Evolutionary conservation across 2,797 vertebrate species (phyloP), one percentile per base, ranked within the genome.

Genomic region (Rhinophrynus dorsalis): DNA sequence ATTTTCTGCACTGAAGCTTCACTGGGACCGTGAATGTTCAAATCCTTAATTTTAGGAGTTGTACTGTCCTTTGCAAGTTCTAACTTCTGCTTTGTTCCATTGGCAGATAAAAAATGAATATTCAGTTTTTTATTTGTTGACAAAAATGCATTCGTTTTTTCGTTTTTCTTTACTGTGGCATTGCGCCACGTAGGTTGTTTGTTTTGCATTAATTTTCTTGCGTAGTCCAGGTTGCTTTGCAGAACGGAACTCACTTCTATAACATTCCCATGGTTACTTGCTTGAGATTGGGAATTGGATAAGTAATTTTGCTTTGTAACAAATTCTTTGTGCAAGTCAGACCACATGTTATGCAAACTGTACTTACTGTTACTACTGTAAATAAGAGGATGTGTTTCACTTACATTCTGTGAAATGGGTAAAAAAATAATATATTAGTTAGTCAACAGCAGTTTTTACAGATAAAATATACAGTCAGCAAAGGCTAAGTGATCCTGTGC

Each of bases 201-300:
- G 59, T 52, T 30, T 17, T 23, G 17, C 50, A 50, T 24, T 62
- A 78, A 26, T 67, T 68, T 59, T 65, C 68, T 67, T 18, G 69
- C 1, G 5, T 67, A 44, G 23, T 69, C 42, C 47, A 10, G 44
- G 38, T 83, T 82, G 76, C 57, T 79, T 75, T 77, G 74, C 48
- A 77, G 74, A 67, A 74, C 52, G 38, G 70, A 15, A 47, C 62
- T 42, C 8, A 0, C 12, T 18, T 3, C 18, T 11, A 3, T 15
- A 1, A 29, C 10, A 23, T 18, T 5, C 57, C 29, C 2, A 6
- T 6, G 1, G 3, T 42, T 29, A 8, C 18, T 5, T 11, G 27
- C 2, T 40, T 37, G 26, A 12, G 20, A 9, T 33, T 20, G 42
- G 18, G 27, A 27, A 8, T 3, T n/a, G 3, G 26, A 15, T 33